A percentile compares a stretch with the other conserved stretches of the same genome.
phyloP scores from a whole-genome alignment of 2,797 vertebrate genomes.

The Vipera latastei region DNA sequence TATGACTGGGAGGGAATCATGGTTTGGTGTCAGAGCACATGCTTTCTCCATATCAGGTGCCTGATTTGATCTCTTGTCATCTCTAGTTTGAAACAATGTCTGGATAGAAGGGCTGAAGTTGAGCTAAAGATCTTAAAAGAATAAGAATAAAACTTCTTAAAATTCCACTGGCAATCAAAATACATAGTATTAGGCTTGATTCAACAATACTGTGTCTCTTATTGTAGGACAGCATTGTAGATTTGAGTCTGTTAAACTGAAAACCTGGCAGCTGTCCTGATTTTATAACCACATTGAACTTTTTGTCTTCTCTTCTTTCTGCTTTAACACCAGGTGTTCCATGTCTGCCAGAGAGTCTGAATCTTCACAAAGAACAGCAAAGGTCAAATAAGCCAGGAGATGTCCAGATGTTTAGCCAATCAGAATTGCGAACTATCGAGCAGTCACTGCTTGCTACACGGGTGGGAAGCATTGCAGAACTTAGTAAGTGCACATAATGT shows the following conservation, averaged over 20 bases:
- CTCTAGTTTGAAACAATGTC: not conserved
- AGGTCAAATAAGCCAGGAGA: constrained; percentile 84
- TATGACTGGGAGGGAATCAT: not conserved
- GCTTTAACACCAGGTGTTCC: constrained; percentile 82
- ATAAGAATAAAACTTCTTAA: not conserved
- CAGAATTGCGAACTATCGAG: constrained; percentile 89
- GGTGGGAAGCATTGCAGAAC: constrained; percentile 94
- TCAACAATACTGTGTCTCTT: not conserved
- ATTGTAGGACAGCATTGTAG: not conserved
- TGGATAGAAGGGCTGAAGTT: not conserved
- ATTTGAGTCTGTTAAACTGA: not conserved
- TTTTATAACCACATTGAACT: constrained; percentile 27
- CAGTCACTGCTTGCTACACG: constrained; percentile 92
- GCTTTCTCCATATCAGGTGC: not conserved
- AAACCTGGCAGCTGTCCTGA: not conserved
- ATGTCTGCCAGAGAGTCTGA: constrained; percentile 90
- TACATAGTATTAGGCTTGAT: not conserved
- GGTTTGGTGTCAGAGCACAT: not conserved
- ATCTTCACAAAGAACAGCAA: constrained; percentile 88
- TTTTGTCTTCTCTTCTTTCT: constrained; percentile 15
- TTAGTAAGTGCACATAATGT: constrained; percentile 83
- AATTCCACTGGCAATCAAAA: not conserved
- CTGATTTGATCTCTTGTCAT: not conserved
- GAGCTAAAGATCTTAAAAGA: not conserved
- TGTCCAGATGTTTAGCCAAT: constrained; percentile 86